Base-by-base conservation (phyloP, 2,888 invertebrate species). In the Dermolepida albohirtum region DNA sequence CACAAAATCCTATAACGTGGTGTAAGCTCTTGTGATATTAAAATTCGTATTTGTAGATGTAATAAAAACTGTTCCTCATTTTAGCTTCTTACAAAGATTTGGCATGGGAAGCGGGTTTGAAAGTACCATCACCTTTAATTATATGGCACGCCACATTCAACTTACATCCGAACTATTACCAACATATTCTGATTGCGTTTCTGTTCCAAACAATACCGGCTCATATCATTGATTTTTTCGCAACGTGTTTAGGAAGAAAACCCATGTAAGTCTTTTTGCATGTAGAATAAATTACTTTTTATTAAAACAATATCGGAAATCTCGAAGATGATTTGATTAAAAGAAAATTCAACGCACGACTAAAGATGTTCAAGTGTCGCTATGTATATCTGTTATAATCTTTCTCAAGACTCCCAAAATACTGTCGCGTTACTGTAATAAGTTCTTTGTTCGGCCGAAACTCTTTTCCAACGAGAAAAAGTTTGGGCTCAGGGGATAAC, bases 1-100 rank as follows among this genome's bases (percentile, higher is more conserved):
- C 88, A 0, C 89, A 94, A 74, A 94, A 95, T 77, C 92, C 93
- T 0, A 84, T 95, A 57, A 92, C 89, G 0, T 97, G 95, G 93
- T 89, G 89, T 5, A 83, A 90, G 62, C 86, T 43, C 0, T 16
- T 41, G 4, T 43, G 10, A n/a, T 40, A 17, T 63, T 43, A 29
- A 67, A 66, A 14, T 43, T 12, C 27, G n/a, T 27, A 16, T 54
- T 69, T 72, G 67, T 57, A 69, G 70, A 16, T 64, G 65, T 64
- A 50, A 59, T 76, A 22, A 22, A 40, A 65, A 75, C 10, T 34
- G 1, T 34, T 44, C 10, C 10, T 27, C 5, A 62, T 77, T 81
- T 2, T 78, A 88, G 87, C 81, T 12, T 76, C 79, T 2, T 91
- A 92, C 76, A 86, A 87, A 85, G 74, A 80, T 0, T 78, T 85